These are phyloP conservation scores for Polylopha cassiicola DNA, from an alignment of 2,888 invertebrate genomes.

Conservation along the genomic window DNA sequence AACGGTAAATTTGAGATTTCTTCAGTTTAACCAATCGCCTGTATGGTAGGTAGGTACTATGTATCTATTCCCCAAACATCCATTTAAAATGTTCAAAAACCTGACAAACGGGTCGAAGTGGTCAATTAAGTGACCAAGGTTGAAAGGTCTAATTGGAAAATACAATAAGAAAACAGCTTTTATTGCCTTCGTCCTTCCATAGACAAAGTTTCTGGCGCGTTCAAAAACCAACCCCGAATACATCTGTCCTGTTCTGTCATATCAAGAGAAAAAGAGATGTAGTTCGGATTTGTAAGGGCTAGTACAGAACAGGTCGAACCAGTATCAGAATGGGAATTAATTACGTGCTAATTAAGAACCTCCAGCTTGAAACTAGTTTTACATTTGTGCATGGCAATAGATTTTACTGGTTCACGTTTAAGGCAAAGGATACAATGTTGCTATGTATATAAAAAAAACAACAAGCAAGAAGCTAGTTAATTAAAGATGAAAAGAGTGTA, in stretches of 20 bases:
- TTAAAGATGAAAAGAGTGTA: too few species aligned
- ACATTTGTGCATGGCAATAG: conserved; percentile 28
- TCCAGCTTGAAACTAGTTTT: conserved; percentile 33
- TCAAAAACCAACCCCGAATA: conserved; percentile 2
- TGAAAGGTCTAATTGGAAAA: conserved; percentile 46
- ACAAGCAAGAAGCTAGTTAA: too few species aligned
- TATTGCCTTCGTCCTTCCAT: too few species aligned
- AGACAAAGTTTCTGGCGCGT: not conserved
- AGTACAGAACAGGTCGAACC: conserved; percentile 9
- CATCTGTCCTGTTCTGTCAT: conserved; percentile 5
- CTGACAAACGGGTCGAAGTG: conserved; percentile 34
- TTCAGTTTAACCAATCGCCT: too few species aligned
- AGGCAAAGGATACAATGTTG: too few species aligned
- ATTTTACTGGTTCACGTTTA: conserved; percentile 26
- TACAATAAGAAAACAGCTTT: conserved; percentile 33
- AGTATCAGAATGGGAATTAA: conserved; percentile 35
- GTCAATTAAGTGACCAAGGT: conserved; percentile 39
- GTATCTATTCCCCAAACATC: too few species aligned
- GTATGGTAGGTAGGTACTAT: too few species aligned
- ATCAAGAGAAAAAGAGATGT: not conserved
- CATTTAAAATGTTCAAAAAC: conserved; percentile 31
- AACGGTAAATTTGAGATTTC: too few species aligned
- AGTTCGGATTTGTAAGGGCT: conserved; percentile 18
- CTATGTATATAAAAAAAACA: too few species aligned
- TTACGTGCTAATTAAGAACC: conserved; percentile 49